Base-by-base conservation (phyloP, 2,888 invertebrate species). In the Pteria penguin region DNA sequence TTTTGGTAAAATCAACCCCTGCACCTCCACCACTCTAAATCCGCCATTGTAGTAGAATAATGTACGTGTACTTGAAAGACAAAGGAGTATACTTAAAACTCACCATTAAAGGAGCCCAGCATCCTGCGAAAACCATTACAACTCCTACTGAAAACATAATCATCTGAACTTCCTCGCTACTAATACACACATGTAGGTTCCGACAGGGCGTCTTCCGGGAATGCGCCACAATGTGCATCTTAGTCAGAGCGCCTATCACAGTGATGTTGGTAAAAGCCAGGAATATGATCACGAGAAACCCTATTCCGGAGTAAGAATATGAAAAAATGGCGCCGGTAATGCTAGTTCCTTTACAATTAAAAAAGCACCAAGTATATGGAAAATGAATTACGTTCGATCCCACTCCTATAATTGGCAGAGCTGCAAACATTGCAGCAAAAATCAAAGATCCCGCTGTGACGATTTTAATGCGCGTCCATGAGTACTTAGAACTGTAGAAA, bases 321-420 rank as follows among this genome's bases (percentile, higher is more conserved):
- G 88, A 84, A 75, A 90, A 91, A 26, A 88, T 81, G 32, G 82
- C 78, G 62, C 87, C 88, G 22, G 69, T 71, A 0, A 80, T 26
- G 33, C 79, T 71, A 27, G 82, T 57, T 63, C 89, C 87, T 73
- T 90, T 88, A 36, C 88, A 87, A 73, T 90, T 87, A 58, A 92
- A 87, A 82, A 91, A 92, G 79, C 91, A 92, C 92, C 92, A 92
- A 3, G 91, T 89, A 1, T 88, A 85, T 0, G 92, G 92, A 80
- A 85, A 91, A 74, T 92, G 91, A 3, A 82, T 80, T 8, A 88
- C 88, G 72, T 90, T 91, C 62, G 86, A 85, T 2, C 92, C 92
- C 18, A 91, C 82, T 1, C 91, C 91, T 22, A 91, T 79, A 26
- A 91, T 75, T 2, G 91, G 91, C 27, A 90, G 79, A 27, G 83